These are phyloP conservation scores for Sericinus montela DNA, from an alignment of 2,888 invertebrate genomes.

Conservation along the genomic window DNA sequence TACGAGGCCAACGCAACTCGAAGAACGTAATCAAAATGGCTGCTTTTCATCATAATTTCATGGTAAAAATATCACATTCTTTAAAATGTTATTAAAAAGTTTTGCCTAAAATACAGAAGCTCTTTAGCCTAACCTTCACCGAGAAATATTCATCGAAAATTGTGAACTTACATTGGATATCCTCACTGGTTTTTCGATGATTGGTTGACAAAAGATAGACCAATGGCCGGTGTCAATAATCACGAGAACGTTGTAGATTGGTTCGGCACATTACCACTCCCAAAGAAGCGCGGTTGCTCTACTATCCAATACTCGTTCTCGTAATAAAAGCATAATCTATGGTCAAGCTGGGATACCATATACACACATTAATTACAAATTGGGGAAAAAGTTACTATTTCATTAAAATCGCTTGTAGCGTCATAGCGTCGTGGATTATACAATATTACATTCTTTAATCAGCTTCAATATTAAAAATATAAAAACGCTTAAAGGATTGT, in stretches of 20 bases:
- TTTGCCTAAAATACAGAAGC: slow-evolving; percentile 32
- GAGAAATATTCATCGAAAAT: slow-evolving; percentile 58
- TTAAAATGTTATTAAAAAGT: slow-evolving; percentile 29
- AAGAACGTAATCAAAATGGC: slow-evolving; percentile 68
- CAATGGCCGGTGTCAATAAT: slow-evolving; percentile 89
- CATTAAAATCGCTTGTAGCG: no score
- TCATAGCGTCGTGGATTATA: no score
- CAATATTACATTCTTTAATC: no score
- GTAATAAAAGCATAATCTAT: slow-evolving; percentile 69
- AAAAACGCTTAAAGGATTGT: no score
- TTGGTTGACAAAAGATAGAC: slow-evolving; percentile 93
- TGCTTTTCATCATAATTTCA: slow-evolving; percentile 59
- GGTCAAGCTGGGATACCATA: slow-evolving; percentile 36
- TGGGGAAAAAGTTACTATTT: background rate
- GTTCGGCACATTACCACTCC: slow-evolving; percentile 83
- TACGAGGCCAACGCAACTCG: slow-evolving; percentile 54
- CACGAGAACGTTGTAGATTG: slow-evolving; percentile 87
- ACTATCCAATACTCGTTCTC: slow-evolving; percentile 66
- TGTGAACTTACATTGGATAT: slow-evolving; percentile 73
- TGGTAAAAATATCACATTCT: slow-evolving; percentile 35
- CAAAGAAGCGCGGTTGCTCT: slow-evolving; percentile 63
- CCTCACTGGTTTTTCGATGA: slow-evolving; percentile 89
- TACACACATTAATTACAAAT: slow-evolving; percentile 17
- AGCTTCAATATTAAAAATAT: no score
- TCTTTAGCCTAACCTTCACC: slow-evolving; percentile 40